phyloP scores from a whole-genome alignment of 1,140 invertebrate genomes.

The Philopotamus ludificatus region DNA sequence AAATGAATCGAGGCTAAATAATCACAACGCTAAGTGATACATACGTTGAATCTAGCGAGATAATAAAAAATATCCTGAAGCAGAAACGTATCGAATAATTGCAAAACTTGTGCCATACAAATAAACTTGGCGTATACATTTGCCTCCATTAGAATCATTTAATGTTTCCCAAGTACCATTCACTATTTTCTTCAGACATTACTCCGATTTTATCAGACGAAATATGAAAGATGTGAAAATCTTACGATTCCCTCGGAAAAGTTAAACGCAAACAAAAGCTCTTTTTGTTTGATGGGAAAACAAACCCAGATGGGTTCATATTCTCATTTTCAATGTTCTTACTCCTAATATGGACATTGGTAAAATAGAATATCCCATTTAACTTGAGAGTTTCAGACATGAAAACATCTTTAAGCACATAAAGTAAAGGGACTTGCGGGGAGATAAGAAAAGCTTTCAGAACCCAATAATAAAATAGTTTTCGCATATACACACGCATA shows the following conservation, averaged over 20 bases:
- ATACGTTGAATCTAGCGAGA: neutral
- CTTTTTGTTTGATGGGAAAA: neutral
- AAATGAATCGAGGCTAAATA: too few species aligned
- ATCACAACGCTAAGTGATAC: neutral
- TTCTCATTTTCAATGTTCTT: neutral
- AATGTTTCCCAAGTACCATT: too few species aligned
- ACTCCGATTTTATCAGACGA: too few species aligned
- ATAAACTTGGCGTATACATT: too few species aligned
- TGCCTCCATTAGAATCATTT: too few species aligned
- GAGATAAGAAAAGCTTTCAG: constrained; percentile 26
- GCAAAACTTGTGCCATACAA: too few species aligned
- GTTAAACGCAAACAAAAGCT: too few species aligned
- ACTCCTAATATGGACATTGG: neutral
- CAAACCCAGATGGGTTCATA: neutral
- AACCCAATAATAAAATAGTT: constrained; percentile 22
- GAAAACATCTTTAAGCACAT: constrained; percentile 6
- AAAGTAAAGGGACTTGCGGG: neutral
- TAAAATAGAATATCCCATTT: constrained; percentile 11
- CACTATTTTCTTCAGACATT: too few species aligned
- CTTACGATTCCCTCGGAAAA: too few species aligned
- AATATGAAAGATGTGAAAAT: too few species aligned
- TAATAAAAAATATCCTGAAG: neutral
- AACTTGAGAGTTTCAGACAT: neutral
- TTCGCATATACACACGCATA: too few species aligned
- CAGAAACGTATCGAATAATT: too few species aligned